Base-by-base conservation (phyloP, 2,113 vertebrate genomes). In the Nymphicus hollandicus region DNA sequence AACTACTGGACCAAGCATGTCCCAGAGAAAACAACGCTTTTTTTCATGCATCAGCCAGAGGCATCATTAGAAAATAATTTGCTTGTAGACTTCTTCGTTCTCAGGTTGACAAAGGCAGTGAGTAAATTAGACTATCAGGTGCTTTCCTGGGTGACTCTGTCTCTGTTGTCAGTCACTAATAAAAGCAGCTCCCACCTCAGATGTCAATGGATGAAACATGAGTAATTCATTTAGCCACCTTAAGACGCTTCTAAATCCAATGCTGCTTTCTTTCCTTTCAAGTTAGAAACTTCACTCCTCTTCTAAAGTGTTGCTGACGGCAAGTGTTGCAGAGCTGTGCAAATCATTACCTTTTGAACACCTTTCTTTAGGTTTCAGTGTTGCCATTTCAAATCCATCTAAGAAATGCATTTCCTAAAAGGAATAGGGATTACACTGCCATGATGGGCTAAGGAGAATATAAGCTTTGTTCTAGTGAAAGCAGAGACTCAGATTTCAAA, bases 121-220 rank as follows among this genome's bases (percentile, higher is more conserved):
- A 83, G 64, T 86, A 88, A 89, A 85, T 85, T 19, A 74, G 50
- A 87, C 70, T 72, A 31, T 83, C 77, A 71, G 65, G 70, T 80
- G 77, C 64, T 96, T 95, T 92, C 88, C 94, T 95, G 86, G n/a
- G 35, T 96, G 90, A 94, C 77, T 80, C 35, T 78, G 50, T 70
- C 84, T 96, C 60, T 79, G 33, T 53, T 83, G 92, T 96, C 96
- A 96, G 81, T 88, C 95, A 94, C 65, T 52, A 94, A 91, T 70
- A 92, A 96, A 88, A 87, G 39, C 73, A 89, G 60, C 31, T 92
- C 58, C 68, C 37, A 92, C 55, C 80, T 85, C 58, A 89, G 33
- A 69, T 85, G 71, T 94, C 89, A 96, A 64, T 29, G 77, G 55
- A 53, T 78, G 87, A 96, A 97, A 95, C 15, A 80, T 35, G 61